These are phyloP conservation scores for Temnothorax rugatulus DNA, from an alignment of 2,888 invertebrate genomes.

Conservation along the genomic window DNA sequence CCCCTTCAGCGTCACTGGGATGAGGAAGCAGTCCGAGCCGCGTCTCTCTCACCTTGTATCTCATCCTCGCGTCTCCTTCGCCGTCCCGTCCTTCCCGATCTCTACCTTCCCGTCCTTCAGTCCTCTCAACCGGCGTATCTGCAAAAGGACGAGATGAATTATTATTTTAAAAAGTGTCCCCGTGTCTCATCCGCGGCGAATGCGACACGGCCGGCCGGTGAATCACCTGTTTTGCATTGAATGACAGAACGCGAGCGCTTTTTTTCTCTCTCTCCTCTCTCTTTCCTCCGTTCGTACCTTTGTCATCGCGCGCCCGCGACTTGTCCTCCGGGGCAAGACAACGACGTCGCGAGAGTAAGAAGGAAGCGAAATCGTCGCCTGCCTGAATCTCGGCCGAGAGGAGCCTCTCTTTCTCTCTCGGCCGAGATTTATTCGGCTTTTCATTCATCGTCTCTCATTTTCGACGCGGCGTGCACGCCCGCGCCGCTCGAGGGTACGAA, in stretches of 20 bases:
- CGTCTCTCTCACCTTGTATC: constrained; percentile 81
- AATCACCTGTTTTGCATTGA: constrained; percentile 76
- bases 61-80: constrained; percentile 75
- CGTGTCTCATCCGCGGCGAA: constrained; percentile 59
- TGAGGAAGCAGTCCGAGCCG: not conserved
- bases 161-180: constrained; percentile 33
- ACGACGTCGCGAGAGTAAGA: constrained; percentile 21
- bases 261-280: not conserved
- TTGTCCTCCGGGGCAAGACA: not conserved
- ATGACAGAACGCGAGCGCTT: constrained; percentile 57
- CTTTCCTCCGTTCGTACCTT: constrained; percentile 30
- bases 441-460: not conserved
- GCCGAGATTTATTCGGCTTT: not conserved
- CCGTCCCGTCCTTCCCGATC: constrained; percentile 12
- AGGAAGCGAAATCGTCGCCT: not conserved
- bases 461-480: not conserved
- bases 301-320: constrained; percentile 2
- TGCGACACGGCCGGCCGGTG: constrained; percentile 49
- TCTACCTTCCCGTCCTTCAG: constrained; percentile 18
- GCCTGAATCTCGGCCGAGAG: not conserved
- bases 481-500: not conserved
- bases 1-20: not conserved
- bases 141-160: constrained; percentile 72
- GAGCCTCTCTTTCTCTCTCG: not conserved
- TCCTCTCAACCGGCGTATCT: constrained; percentile 63